These are phyloP conservation scores for Amphipyra berbera DNA, from an alignment of 2,888 invertebrate species.

Conservation along the genomic window DNA sequence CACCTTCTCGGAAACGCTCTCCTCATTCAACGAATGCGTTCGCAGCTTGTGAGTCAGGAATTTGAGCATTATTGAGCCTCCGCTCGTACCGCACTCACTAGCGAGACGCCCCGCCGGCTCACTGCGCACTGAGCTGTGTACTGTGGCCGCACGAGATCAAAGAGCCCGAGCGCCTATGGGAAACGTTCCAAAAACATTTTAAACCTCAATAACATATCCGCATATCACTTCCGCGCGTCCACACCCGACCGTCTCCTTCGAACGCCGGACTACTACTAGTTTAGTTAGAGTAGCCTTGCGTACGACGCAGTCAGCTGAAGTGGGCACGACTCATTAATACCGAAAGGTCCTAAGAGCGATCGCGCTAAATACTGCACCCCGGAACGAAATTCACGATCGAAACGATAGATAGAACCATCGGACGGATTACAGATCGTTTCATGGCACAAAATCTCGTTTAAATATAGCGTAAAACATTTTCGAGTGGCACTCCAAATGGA, in stretches of 20 bases:
- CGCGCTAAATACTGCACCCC: slow-evolving; percentile 72
- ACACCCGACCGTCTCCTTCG: slow-evolving; percentile 75
- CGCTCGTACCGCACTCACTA: slow-evolving; percentile 74
- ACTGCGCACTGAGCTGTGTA: no score
- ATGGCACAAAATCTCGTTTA: slow-evolving; percentile 63
- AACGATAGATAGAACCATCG: slow-evolving; percentile 41
- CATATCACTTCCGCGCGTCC: slow-evolving; percentile 70
- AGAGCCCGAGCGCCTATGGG: slow-evolving; percentile 74
- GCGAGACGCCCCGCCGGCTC: slow-evolving; percentile 69
- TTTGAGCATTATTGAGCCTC: slow-evolving; percentile 94
- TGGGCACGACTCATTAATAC: slow-evolving; percentile 82
- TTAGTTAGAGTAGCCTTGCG: slow-evolving; percentile 85
- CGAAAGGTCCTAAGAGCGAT: slow-evolving; percentile 79
- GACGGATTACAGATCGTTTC: slow-evolving; percentile 51
- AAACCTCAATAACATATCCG: slow-evolving; percentile 80
- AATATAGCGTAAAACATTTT: slow-evolving; percentile 77
- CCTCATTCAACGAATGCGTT: slow-evolving; percentile 96
- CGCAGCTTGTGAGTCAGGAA: slow-evolving; percentile 96
- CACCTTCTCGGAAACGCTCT: slow-evolving; percentile 94
- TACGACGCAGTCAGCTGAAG: slow-evolving; percentile 90
- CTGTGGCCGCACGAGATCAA: slow-evolving; percentile 43
- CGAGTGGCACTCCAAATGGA: slow-evolving; percentile 85
- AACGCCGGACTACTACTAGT: slow-evolving; percentile 85
- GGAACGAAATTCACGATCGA: slow-evolving; percentile 48
- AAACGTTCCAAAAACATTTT: slow-evolving; percentile 81